Percentiles rank a stretch among this genome's conserved stretches.
These are phyloP conservation scores for Zosterops pallidus DNA, from an alignment of 2,113 vertebrate species.

Conservation along the genomic window DNA sequence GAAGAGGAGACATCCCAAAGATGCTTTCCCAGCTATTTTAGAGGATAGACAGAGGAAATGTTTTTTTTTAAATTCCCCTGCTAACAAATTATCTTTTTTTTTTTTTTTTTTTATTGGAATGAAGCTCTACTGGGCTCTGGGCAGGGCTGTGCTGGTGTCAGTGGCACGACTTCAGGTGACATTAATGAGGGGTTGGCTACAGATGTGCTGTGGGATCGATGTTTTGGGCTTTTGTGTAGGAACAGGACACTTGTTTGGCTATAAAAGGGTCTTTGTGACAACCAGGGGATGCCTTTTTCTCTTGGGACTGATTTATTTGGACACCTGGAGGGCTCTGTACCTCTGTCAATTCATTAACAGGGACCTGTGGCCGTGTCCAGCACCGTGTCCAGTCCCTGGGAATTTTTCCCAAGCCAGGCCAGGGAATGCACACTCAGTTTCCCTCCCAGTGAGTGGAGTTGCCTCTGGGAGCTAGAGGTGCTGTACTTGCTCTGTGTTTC, in stretches of 20 bases:
- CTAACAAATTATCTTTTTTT: neutral
- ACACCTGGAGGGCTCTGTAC: neutral
- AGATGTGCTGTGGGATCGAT: neutral
- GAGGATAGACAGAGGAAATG: neutral
- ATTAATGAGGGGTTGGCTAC: fast-evolving
- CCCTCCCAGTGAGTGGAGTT: neutral
- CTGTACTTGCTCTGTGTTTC: neutral
- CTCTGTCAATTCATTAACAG: neutral
- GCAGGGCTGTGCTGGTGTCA: neutral
- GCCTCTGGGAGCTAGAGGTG: neutral
- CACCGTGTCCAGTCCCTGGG: fast-evolving
- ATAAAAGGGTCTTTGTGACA: neutral
- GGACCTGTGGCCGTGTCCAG: neutral
- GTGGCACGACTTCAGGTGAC: neutral
- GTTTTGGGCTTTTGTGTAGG: fast-evolving
- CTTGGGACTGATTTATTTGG: neutral
- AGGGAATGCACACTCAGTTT: neutral
- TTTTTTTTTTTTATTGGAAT: neutral
- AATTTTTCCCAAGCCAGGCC: neutral
- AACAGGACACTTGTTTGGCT: neutral
- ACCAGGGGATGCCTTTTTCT: neutral
- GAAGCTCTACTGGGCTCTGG: neutral
- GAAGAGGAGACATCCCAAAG: neutral
- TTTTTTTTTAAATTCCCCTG: neutral
- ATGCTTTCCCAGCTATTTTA: neutral